A percentile compares a stretch with the other conserved stretches of the same genome.
phyloP scores from a whole-genome alignment of 2,888 invertebrate species.

The Druceiella hillmani region DNA sequence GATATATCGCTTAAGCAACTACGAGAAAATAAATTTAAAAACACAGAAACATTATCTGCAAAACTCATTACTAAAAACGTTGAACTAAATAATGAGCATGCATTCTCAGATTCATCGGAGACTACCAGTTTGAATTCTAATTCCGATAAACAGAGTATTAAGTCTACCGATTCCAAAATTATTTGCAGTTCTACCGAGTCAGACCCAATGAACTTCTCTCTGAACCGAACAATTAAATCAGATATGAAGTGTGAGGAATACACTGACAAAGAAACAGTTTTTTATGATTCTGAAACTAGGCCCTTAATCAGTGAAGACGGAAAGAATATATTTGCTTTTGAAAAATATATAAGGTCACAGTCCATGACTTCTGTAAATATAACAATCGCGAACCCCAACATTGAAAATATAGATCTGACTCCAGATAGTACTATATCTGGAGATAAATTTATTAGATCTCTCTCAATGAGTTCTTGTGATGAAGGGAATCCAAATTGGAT shows the following conservation, averaged over 20 bases:
- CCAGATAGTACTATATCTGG: constrained; percentile 54
- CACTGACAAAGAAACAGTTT: too few species aligned
- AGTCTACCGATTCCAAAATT: constrained; percentile 40
- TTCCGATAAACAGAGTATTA: constrained; percentile 48
- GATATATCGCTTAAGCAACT: constrained; percentile 30
- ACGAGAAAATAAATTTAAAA: constrained; percentile 12
- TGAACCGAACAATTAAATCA: too few species aligned
- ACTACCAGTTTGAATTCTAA: constrained; percentile 48
- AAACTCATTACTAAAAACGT: constrained; percentile 29
- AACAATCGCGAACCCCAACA: constrained; percentile 66
- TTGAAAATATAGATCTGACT: constrained; percentile 64
- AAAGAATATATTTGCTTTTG: constrained; percentile 38
- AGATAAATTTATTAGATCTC: constrained; percentile 54
- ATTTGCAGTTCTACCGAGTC: constrained; percentile 14
- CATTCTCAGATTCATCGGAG: constrained; percentile 51
- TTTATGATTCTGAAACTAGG: too few species aligned
- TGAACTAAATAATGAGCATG: constrained; percentile 41
- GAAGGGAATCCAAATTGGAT: constrained; percentile 76
- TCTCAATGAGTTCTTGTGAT: constrained; percentile 61
- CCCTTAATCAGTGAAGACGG: too few species aligned
- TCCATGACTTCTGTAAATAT: constrained; percentile 62
- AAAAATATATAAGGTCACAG: constrained; percentile 49
- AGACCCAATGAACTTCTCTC: constrained; percentile 15
- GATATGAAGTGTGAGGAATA: constrained; percentile 20
- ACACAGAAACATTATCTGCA: constrained; percentile 26